Evolutionary conservation across 2,888 invertebrate genomes (phyloP), one percentile per base, ranked within the genome.

Genomic region (Tethea ocularis): DNA sequence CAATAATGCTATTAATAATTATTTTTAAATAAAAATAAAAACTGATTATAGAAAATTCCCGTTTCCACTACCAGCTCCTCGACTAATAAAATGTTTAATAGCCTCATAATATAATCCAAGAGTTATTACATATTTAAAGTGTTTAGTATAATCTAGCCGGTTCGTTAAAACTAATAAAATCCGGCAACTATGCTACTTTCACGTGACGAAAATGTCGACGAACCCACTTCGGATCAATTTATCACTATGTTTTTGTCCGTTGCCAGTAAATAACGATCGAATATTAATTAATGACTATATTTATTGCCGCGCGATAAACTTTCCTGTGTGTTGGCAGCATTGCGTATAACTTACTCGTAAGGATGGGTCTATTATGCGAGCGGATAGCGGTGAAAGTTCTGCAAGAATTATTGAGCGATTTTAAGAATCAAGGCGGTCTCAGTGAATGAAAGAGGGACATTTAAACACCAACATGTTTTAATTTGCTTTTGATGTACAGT

Each of bases 281-380:
- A 80, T 78, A 77, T 71, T 81, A 79, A 82, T 84, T 79, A 78
- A 78, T 79, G 72, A 67, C 67, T 53, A 73, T 82, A 80, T 83
- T 83, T 84, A 82, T 80, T 77, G 68, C 71, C 7, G 58, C 33
- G 46, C 63, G 76, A 81, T 83, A 82, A 80, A 75, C 68, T 74
- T 69, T 74, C 72, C 69, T 75, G 68, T 46, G 63, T 63, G 69
- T 66, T 60, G 61, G 61, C 57, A 61, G 41, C 60, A 56, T 51
- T 60, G 61, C 36, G 58, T 46, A 38, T 38, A 38, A 52, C n/a
- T 24, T n/a, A 52, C 17, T 24, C n/a, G 8, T 52, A 52, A 52
- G 17, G 26, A 15, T 24, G 52, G 15, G 52, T 33, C 6, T n/a
- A 36, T 11, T 57, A 20, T 58, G 60, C 0, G 23, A 58, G 63